Conservation (phyloP, 2,113 vertebrate species). For the Nanorana parkeri region DNA sequence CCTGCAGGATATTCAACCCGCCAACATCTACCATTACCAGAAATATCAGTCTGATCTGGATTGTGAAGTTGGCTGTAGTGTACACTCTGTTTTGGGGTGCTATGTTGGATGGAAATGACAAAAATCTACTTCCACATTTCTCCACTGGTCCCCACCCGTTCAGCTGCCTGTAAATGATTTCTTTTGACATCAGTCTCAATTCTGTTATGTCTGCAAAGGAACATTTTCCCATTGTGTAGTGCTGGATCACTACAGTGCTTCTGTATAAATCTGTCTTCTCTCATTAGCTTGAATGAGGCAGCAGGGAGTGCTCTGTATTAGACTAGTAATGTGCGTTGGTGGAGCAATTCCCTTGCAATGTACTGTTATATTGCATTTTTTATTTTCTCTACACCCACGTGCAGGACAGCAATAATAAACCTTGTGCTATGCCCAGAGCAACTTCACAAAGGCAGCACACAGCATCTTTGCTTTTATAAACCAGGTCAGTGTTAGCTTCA, state of each 20-base stretch:
- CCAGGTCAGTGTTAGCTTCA: too few species aligned
- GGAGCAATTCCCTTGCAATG: constrained; percentile 9
- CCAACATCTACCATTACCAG: too few species aligned
- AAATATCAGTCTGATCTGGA: too few species aligned
- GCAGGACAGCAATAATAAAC: constrained; percentile 28
- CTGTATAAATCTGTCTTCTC: not conserved
- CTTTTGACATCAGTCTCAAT: too few species aligned
- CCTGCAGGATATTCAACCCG: too few species aligned
- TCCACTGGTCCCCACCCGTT: too few species aligned
- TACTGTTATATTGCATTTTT: not conserved
- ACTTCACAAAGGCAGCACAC: not conserved
- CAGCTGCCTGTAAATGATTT: too few species aligned
- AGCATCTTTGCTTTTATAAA: too few species aligned
- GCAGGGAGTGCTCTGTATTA: constrained; percentile 10
- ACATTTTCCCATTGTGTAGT: not conserved
- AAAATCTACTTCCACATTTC: too few species aligned
- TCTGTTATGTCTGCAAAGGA: not conserved
- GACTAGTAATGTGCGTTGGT: constrained; percentile 36
- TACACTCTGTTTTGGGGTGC: too few species aligned
- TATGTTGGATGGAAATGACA: too few species aligned
- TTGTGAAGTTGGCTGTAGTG: too few species aligned
- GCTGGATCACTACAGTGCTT: not conserved
- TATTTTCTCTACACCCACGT: constrained; percentile 26
- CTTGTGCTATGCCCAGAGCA: not conserved
- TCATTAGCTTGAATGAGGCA: not conserved